Evolutionary conservation across 2,888 invertebrate genomes (phyloP).

Genomic region (Drosophila cracens): DNA sequence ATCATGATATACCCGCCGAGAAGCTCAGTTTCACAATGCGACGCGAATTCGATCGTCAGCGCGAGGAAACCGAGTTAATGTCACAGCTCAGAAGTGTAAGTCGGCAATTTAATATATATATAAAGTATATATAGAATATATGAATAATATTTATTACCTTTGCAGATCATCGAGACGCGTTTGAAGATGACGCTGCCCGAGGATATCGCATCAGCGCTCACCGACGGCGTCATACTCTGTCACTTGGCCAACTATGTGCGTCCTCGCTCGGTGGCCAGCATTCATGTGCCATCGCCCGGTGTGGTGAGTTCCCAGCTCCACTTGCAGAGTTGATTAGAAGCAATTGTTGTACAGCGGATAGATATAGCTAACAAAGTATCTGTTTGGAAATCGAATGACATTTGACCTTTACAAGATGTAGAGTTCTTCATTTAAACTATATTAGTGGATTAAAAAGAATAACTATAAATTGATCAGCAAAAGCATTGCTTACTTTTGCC

Average conservation of each 20-base stretch:
- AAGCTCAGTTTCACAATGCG: constrained; percentile 96
- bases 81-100: constrained; percentile 93
- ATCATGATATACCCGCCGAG: constrained; percentile 89
- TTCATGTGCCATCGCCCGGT: constrained; percentile 97
- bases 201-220: constrained; percentile 92
- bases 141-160: background rate
- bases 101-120: constrained; percentile 3
- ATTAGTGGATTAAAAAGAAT: too few species aligned
- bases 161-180: constrained; percentile 94
- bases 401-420: background rate
- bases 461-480: too few species aligned
- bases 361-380: background rate
- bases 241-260: constrained; percentile 97
- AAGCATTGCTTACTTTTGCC: too few species aligned
- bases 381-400: background rate
- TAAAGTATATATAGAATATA: too few species aligned
- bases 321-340: background rate
- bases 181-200: constrained; percentile 95
- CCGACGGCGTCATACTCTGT: constrained; percentile 97
- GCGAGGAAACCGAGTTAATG: constrained; percentile 94
- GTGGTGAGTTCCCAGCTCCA: constrained; percentile 88
- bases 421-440: background rate
- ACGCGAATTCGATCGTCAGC: constrained; percentile 95
- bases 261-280: constrained; percentile 95
- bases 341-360: background rate